These are phyloP conservation scores for Podocnemis expansa DNA, from an alignment of 2,113 vertebrate genomes.

Conservation along the genomic window DNA sequence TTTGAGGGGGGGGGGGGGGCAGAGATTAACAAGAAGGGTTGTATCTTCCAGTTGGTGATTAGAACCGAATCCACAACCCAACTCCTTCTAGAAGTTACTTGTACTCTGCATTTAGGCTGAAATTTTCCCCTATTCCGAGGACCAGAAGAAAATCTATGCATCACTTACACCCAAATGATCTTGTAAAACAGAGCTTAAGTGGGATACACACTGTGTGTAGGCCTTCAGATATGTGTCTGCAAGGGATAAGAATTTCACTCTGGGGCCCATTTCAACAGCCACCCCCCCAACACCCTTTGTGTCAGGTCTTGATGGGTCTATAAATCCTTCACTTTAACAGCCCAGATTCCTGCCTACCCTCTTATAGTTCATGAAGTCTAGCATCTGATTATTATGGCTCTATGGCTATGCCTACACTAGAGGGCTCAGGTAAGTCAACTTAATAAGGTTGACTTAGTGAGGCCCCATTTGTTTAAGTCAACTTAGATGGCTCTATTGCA, in stretches of 20 bases:
- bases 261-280: too few relatives aligned
- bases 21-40: neutral
- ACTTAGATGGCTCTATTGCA: too few relatives aligned
- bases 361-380: neutral
- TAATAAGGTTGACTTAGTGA: too few relatives aligned
- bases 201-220: neutral
- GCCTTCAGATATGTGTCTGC: neutral
- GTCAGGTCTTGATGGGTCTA: accelerated
- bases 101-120: neutral
- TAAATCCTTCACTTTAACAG: neutral
- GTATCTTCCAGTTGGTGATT: accelerated
- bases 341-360: neutral
- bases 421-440: too few relatives aligned
- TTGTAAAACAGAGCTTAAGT: neutral
- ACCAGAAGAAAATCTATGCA: neutral
- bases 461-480: too few relatives aligned
- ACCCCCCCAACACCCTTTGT: neutral
- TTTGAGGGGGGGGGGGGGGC: neutral
- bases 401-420: too few relatives aligned
- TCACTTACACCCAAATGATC: neutral
- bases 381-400: neutral
- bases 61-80: neutral
- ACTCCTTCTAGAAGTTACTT: neutral
- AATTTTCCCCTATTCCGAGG: neutral
- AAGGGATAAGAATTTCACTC: accelerated